Evolutionary conservation across 1,140 invertebrate genomes (phyloP).

Genomic region (Campodea augens): DNA sequence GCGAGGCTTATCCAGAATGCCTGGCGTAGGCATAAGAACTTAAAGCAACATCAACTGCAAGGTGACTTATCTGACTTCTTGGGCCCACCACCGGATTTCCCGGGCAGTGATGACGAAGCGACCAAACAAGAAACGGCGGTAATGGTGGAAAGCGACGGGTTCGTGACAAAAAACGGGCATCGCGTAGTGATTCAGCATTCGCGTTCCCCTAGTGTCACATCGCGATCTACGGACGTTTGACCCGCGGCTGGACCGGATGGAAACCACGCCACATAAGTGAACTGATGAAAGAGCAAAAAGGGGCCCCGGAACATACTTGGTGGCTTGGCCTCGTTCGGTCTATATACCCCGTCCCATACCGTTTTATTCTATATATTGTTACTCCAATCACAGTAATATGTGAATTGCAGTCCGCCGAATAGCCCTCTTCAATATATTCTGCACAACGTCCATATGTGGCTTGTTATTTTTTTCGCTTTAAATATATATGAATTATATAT

Average conservation of each 20-base stretch:
- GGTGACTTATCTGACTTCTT: constrained; percentile 15
- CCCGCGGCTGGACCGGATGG: constrained; percentile 36
- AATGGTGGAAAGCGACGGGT: constrained; percentile 59
- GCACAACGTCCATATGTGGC: too few relatives aligned
- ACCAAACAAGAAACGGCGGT: constrained; percentile 47
- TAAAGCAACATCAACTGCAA: constrained; percentile 17
- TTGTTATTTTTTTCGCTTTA: too few relatives aligned
- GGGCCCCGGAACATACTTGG: too few relatives aligned
- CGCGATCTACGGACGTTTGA: constrained; percentile 62
- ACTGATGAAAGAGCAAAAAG: too few relatives aligned
- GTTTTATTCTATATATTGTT: too few relatives aligned
- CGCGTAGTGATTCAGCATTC: constrained; percentile 76
- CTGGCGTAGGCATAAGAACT: constrained; percentile 61
- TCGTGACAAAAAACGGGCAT: constrained; percentile 61
- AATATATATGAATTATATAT: too few relatives aligned
- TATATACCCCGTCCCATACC: too few relatives aligned
- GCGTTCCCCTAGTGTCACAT: constrained; percentile 58
- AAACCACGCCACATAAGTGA: too few relatives aligned
- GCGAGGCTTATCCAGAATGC: constrained; percentile 85
- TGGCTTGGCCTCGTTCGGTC: too few relatives aligned
- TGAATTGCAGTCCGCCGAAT: too few relatives aligned
- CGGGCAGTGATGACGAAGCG: constrained; percentile 14
- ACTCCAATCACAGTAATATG: too few relatives aligned
- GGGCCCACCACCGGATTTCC: constrained; percentile 18
- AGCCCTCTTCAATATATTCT: too few relatives aligned